Percentiles rank a stretch among this genome's conserved stretches.
Conservation (phyloP, 2,888 invertebrate species). For the Ceraclea dissimilis region DNA sequence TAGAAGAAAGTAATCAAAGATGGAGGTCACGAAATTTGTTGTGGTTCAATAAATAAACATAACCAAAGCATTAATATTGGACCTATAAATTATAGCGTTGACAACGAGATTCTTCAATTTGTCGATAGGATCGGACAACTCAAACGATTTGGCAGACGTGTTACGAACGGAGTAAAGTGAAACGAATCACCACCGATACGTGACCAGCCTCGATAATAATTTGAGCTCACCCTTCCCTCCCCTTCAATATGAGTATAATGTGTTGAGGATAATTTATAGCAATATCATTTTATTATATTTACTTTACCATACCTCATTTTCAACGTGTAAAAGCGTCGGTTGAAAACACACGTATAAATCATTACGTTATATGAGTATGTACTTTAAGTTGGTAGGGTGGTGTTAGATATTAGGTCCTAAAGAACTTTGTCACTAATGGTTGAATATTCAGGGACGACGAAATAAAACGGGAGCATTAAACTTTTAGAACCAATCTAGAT, state of each 20-base stretch:
- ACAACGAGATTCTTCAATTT: conserved; percentile 10
- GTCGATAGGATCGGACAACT: conserved; percentile 8
- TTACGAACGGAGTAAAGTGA: conserved; percentile 14
- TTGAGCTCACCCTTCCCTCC: background rate
- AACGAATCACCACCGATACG: conserved; percentile 14
- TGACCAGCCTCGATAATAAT: conserved; percentile 3
- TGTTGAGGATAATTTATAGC: background rate
- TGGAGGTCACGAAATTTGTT: no score
- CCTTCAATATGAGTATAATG: background rate
- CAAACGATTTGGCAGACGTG: conserved; percentile 14
- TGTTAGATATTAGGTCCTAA: no score
- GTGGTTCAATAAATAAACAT: no score
- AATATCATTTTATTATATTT: conserved; percentile 4
- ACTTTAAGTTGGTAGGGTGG: background rate
- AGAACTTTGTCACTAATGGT: no score
- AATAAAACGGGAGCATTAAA: no score
- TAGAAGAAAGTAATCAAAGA: no score
- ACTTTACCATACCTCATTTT: background rate
- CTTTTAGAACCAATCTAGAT: no score
- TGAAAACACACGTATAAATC: background rate
- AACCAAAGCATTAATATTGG: background rate
- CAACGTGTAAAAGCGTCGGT: background rate
- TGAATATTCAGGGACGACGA: no score
- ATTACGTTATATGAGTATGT: background rate
- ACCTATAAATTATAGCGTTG: conserved; percentile 3